A percentile compares a stretch with the other conserved stretches of the same genome.
These are phyloP conservation scores for Andrena trimmerana DNA, from an alignment of 2,888 invertebrate species.

Conservation along the genomic window DNA sequence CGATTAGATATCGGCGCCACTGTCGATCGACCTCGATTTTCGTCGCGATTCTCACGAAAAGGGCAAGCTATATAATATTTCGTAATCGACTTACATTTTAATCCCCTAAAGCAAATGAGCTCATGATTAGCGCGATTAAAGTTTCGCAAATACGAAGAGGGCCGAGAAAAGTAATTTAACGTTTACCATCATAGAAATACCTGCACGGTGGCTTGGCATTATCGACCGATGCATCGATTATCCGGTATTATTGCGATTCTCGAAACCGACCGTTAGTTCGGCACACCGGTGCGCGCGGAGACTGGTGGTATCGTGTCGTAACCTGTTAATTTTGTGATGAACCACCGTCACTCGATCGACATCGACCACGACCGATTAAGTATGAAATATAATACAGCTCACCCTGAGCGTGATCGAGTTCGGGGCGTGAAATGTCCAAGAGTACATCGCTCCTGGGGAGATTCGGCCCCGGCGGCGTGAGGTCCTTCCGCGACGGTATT, in stretches of 20 bases:
- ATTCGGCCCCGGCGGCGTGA: slow-evolving; percentile 41
- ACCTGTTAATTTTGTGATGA: not conserved
- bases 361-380: slow-evolving; percentile 32
- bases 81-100: slow-evolving; percentile 39
- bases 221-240: slow-evolving; percentile 17
- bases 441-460: slow-evolving; percentile 49
- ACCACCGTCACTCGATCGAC: not conserved
- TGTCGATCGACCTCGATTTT: not conserved
- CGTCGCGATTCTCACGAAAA: slow-evolving; percentile 18
- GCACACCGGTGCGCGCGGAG: not conserved
- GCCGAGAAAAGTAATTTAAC: too few species aligned
- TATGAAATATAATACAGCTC: slow-evolving; percentile 56
- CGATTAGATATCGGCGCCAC: not conserved
- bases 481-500: slow-evolving; percentile 32
- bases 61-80: slow-evolving; percentile 63
- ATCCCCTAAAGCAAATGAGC: not conserved
- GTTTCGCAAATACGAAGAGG: not conserved
- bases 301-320: not conserved
- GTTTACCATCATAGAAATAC: not conserved
- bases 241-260: not conserved
- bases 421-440: slow-evolving; percentile 32
- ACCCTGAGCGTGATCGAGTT: slow-evolving; percentile 58
- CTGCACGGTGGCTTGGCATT: not conserved
- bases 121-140: not conserved
- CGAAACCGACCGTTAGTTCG: not conserved